phyloP scores from a whole-genome alignment of 2,797 vertebrate species.

The Gastrophryne carolinensis region DNA sequence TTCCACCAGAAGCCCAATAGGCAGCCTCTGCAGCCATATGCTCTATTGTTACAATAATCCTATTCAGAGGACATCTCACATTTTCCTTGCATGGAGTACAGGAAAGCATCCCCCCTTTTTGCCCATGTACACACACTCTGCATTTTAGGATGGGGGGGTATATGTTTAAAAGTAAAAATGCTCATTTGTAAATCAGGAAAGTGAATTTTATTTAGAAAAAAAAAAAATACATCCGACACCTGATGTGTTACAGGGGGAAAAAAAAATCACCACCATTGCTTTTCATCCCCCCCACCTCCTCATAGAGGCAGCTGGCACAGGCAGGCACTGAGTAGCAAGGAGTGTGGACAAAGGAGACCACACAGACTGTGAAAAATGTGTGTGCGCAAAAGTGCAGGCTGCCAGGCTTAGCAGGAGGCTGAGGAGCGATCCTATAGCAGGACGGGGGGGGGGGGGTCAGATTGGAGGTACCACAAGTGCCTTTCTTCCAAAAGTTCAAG shows the following conservation, averaged over 20 bases:
- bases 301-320: conserved; percentile 42
- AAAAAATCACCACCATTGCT: neutral
- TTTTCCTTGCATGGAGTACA: conserved; percentile 20
- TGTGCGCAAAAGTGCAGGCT: conserved; percentile 39
- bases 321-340: conserved; percentile 33
- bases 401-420: conserved; percentile 48
- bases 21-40: conserved; percentile 66
- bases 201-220: neutral
- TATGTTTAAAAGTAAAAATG: neutral
- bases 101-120: neutral
- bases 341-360: conserved; percentile 48
- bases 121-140: conserved; percentile 5
- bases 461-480: conserved; percentile 8
- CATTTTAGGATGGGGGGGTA: neutral
- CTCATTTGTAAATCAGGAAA: conserved; percentile 18
- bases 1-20: conserved; percentile 66
- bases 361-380: conserved; percentile 48
- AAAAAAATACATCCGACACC: conserved; percentile 19
- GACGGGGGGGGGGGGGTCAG: neutral
- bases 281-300: neutral
- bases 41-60: conserved; percentile 67
- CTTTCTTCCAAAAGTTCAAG: neutral
- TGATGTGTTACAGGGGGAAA: neutral
- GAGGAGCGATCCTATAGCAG: conserved; percentile 46
- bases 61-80: conserved; percentile 58